Base-by-base conservation (phyloP, 2,888 invertebrate species). In the Onchidella celtica region DNA sequence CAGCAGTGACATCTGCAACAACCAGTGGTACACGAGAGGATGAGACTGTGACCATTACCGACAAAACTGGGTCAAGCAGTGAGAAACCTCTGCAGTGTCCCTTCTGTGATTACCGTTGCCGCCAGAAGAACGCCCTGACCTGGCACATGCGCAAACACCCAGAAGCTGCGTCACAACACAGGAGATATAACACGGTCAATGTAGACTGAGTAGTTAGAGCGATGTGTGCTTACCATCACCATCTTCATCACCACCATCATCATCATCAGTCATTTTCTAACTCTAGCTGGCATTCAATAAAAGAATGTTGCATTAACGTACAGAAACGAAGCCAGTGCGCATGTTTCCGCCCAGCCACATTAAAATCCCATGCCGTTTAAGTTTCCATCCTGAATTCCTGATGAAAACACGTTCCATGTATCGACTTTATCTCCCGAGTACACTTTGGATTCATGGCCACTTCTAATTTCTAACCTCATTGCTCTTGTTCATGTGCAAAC, bases 91-190 rank as follows among this genome's bases (percentile, higher is more conserved):
- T 90, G 70, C 87, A 89, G 80, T 91, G 91, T 78, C 87, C 87
- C 29, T 87, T 89, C 57, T 91, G 91, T 83, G 89, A 89, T 69
- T 90, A 90, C 63, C 82, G 90, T 11, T 90, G 90, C 79, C 86
- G 90, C 2, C 91, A 91, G 84, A 86, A 89, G 40, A 89, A 89
- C 63, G 90, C 90, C 2, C 83, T 91, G 40, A 88, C 89, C 70
- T 91, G 91, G 91, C 91, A 91, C 83, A 89, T 90, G 87, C 84
- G 89, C 66, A 91, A 90, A 85, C 91, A 90, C 76, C 91, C 89
- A 27, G 88, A 89, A 81, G 86, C 86, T 1, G 87, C 89, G 1
- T 86, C 85, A 40, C 87, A 87, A 32, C 87, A 88, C 83, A 83
- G 84, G 61, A 85, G 79, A 70, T 83, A 81, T 36, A 79, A 27